Conservation (phyloP, 1,140 invertebrate species). For the Drosophila sp. region DNA sequence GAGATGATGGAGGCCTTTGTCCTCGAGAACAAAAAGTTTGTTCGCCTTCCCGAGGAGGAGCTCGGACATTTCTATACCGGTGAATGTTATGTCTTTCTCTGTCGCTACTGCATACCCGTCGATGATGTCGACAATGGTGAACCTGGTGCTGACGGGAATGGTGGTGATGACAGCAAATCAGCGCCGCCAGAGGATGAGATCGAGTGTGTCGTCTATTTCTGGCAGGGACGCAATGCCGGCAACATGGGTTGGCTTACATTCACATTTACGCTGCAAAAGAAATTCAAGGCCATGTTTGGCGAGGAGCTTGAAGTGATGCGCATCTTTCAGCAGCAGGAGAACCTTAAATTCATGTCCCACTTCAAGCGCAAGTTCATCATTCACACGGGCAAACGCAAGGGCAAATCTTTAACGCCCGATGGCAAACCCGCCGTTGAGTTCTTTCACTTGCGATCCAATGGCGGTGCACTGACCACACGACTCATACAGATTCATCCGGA, state of each 20-base stretch:
- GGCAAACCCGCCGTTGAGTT: slow-evolving; percentile 92
- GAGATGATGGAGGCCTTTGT: slow-evolving; percentile 99
- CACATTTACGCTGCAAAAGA: slow-evolving; percentile 98
- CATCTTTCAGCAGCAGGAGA: slow-evolving; percentile 99
- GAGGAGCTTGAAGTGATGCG: slow-evolving; percentile 98
- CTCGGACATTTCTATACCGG: slow-evolving; percentile 96
- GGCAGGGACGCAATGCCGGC: slow-evolving; percentile 98
- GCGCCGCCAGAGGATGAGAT: slow-evolving; percentile 91
- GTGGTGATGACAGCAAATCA: slow-evolving; percentile 34
- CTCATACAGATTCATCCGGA: slow-evolving; percentile 95
- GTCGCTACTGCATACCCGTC: slow-evolving; percentile 94
- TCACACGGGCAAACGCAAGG: slow-evolving; percentile 93
- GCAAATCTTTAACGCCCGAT: slow-evolving; percentile 85
- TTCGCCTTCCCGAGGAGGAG: slow-evolving; percentile 97
- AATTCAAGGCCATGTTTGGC: slow-evolving; percentile 97
- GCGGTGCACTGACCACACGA: slow-evolving; percentile 96
- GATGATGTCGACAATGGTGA: slow-evolving; percentile 82
- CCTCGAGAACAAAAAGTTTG: slow-evolving; percentile 98
- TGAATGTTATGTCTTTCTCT: slow-evolving; percentile 99
- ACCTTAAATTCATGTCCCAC: slow-evolving; percentile 99
- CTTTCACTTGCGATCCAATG: slow-evolving; percentile 98
- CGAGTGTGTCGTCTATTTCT: slow-evolving; percentile 99
- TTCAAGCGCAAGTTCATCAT: slow-evolving; percentile 98
- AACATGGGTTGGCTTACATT: slow-evolving; percentile 99
- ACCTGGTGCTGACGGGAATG: slow-evolving; percentile 75